Evolutionary conservation across 2,113 vertebrate genomes (phyloP).

Genomic region (Varanus komodoensis): DNA sequence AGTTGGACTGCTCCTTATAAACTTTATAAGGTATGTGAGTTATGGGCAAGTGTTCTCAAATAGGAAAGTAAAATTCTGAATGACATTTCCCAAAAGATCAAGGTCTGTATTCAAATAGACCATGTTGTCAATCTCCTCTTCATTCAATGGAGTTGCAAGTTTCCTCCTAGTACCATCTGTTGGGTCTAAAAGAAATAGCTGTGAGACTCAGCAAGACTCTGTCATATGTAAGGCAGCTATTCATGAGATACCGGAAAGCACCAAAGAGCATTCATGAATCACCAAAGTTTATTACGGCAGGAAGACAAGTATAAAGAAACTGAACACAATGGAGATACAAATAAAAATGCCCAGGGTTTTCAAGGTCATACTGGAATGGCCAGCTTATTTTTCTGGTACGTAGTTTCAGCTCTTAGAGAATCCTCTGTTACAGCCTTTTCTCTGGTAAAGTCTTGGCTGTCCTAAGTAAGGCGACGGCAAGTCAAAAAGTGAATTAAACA

Average conservation of each 20-base stretch:
- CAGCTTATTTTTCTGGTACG: background rate
- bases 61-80: slow-evolving; percentile 30
- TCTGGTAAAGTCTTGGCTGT: background rate
- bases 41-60: background rate
- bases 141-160: background rate
- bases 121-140: background rate
- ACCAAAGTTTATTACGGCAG: slow-evolving; percentile 10
- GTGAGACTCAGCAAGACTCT: slow-evolving; percentile 8
- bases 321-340: background rate
- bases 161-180: slow-evolving; percentile 2
- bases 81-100: background rate
- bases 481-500: slow-evolving; percentile 12
- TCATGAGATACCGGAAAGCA: background rate
- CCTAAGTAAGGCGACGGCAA: background rate
- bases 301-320: background rate
- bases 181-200: slow-evolving; percentile 3
- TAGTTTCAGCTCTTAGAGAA: background rate
- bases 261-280: slow-evolving; percentile 4
- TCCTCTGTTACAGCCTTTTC: background rate
- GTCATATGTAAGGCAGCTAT: background rate
- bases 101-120: background rate
- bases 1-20: background rate
- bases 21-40: accelerated
- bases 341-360: background rate
- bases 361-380: slow-evolving; percentile 1